A percentile compares a stretch with the other conserved stretches of the same genome.
Evolutionary conservation across 2,888 invertebrate species (phyloP).

Genomic region (Cephus pulcher): DNA sequence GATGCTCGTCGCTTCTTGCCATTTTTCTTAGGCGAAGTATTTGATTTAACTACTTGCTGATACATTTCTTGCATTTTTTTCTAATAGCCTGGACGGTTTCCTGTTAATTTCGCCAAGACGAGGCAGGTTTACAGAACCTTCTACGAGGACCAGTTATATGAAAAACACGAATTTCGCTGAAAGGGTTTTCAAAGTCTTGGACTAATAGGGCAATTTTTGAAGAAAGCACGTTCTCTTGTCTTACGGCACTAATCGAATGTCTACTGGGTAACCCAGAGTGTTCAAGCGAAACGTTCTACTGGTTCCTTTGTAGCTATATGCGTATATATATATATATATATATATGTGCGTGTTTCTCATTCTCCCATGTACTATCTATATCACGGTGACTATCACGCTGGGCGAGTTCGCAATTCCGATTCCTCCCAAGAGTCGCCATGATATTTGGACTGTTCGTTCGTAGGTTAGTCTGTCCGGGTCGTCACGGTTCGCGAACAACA

Average conservation of each 20-base stretch:
- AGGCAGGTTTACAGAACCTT: neutral
- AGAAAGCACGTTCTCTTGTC: conserved; percentile 3
- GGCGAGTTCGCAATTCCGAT: neutral
- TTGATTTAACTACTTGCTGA: neutral
- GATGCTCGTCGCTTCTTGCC: neutral
- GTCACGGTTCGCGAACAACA: neutral
- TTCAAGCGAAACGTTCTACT: neutral
- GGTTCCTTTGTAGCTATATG: neutral
- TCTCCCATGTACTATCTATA: neutral
- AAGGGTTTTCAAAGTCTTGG: neutral
- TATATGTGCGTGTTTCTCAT: neutral
- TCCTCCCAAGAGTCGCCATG: neutral
- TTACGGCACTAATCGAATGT: conserved; percentile 2
- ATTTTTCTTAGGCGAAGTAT: neutral
- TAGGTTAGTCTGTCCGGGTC: neutral
- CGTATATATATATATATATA: no score
- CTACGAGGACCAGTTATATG: neutral
- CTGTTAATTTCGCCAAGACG: neutral
- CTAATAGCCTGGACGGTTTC: neutral
- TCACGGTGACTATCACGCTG: neutral
- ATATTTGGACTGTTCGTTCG: neutral
- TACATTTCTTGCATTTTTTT: neutral
- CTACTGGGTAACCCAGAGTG: neutral
- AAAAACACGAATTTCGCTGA: neutral
- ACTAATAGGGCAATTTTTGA: neutral